A percentile compares a stretch with the other conserved stretches of the same genome.
Conservation (phyloP, 2,113 vertebrate genomes). For the Meles meles region DNA sequence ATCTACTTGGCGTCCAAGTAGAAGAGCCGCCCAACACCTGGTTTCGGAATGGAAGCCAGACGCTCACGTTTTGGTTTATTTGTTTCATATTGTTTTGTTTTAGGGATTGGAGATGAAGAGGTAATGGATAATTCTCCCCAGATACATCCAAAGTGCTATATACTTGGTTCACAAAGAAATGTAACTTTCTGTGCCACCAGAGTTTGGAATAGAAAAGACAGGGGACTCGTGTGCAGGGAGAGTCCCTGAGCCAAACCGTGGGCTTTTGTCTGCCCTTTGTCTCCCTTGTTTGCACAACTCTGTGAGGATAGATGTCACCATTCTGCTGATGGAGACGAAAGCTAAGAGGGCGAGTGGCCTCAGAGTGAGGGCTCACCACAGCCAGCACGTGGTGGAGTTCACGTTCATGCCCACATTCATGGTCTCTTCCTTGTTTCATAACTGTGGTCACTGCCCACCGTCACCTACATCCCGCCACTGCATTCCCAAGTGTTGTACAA, state of each 20-base stretch:
- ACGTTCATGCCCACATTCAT: fast-evolving
- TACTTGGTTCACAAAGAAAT: not conserved
- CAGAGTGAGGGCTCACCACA: not conserved
- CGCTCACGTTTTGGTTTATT: not conserved
- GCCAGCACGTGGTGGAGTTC: fast-evolving
- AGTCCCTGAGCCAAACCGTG: fast-evolving
- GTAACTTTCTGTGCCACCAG: not conserved
- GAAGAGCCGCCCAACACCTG: not conserved
- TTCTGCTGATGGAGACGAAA: not conserved
- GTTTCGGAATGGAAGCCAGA: not conserved
- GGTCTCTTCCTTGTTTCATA: not conserved
- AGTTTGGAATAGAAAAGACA: not conserved
- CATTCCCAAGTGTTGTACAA: not conserved
- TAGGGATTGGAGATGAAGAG: not conserved
- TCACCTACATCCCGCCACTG: not conserved
- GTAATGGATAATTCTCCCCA: not conserved
- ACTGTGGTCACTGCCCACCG: fast-evolving
- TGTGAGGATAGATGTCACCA: too few relatives aligned
- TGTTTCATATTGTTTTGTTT: not conserved
- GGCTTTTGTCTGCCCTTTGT: not conserved
- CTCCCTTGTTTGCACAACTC: not conserved
- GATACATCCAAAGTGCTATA: not conserved
- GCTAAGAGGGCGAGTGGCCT: fast-evolving
- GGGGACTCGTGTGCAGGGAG: not conserved
- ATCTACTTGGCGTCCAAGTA: fast-evolving